Base-by-base conservation (phyloP, 2,888 invertebrate genomes). In the Xylota segnis region DNA sequence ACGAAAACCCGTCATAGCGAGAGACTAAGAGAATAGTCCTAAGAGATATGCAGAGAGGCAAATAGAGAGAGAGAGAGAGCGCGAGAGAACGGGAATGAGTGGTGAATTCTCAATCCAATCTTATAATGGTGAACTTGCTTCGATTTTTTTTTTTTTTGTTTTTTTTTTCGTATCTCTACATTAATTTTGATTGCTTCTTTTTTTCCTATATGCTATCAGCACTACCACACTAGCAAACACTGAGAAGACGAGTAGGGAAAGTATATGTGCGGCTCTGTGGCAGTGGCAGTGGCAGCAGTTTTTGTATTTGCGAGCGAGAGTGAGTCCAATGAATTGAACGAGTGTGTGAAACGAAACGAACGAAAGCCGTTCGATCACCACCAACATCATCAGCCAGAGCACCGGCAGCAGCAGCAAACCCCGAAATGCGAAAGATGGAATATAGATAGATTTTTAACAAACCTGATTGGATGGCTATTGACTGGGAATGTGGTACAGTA, bases 391-490 rank as follows among this genome's bases (percentile, higher is more conserved):
- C 59, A 68, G 68, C 77, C 77, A 50, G 29, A 87, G 68, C 87
- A 83, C 23, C 23, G 27, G 52, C 61, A 70, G 34, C 54, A 40
- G 16, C 70, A 87, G 68, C 87, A 87, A 71, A 77, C 87, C 72
- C 87, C 83, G 74, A 87, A 87, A 83, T 83, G 70, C 83, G 77
- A 87, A 87, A 83, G 87, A 87, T 86, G 87, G 88, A 88, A 89
- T 88, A 89, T 89, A 88, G 89, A 91, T 91, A 91, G 91, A 91
- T 91, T 91, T 91, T 91, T 91, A 91, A 91, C 91, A 91, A 91
- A 91, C 91, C 91, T 91, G 91, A 91, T 91, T 91, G 91, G 91
- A 91, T 91, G 91, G 82, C 91, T 91, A 91, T 91, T 91, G 91
- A 91, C 91, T 91, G 76, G 87, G 83, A 83, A 87, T 84, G 83